Conservation (phyloP, 2,113 vertebrate genomes). For the Lepus timidus region DNA sequence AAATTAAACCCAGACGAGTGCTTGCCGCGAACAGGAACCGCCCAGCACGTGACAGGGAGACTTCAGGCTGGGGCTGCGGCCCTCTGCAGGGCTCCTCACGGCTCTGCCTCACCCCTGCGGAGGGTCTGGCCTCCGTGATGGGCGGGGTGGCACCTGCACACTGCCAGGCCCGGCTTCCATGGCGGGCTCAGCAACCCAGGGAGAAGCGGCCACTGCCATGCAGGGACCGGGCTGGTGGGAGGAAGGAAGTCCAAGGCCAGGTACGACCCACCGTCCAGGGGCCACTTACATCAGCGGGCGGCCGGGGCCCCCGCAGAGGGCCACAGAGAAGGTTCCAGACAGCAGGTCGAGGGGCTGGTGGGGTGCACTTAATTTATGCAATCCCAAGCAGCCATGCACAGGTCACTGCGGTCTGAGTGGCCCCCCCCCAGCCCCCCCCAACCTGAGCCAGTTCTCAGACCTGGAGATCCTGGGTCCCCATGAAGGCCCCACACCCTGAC, state of each 20-base stretch:
- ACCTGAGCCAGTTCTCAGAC: too few relatives aligned
- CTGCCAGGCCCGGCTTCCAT: neutral
- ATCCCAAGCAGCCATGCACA: neutral
- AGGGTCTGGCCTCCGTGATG: neutral
- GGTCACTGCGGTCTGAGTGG: too few relatives aligned
- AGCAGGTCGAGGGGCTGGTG: neutral
- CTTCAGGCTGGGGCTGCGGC: too few relatives aligned
- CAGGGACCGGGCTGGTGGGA: neutral
- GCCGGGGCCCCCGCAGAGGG: neutral
- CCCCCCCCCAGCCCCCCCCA: too few relatives aligned
- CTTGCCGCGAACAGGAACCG: neutral
- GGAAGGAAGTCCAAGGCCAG: neutral
- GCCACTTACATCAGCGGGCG: neutral
- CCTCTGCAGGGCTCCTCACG: too few relatives aligned
- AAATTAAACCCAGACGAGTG: neutral
- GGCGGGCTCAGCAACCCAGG: neutral
- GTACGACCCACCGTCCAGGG: neutral
- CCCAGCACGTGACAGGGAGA: fast-evolving
- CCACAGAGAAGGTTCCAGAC: too few relatives aligned
- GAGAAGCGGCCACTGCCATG: too few relatives aligned
- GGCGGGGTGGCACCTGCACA: too few relatives aligned
- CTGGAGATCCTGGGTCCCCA: too few relatives aligned
- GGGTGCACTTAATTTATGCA: neutral
- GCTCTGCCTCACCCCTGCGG: fast-evolving
- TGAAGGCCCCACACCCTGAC: neutral